Percentiles rank a stretch among this genome's conserved stretches.
These are phyloP conservation scores for Platysteira castanea DNA, from an alignment of 2,113 vertebrate genomes.

Conservation along the genomic window DNA sequence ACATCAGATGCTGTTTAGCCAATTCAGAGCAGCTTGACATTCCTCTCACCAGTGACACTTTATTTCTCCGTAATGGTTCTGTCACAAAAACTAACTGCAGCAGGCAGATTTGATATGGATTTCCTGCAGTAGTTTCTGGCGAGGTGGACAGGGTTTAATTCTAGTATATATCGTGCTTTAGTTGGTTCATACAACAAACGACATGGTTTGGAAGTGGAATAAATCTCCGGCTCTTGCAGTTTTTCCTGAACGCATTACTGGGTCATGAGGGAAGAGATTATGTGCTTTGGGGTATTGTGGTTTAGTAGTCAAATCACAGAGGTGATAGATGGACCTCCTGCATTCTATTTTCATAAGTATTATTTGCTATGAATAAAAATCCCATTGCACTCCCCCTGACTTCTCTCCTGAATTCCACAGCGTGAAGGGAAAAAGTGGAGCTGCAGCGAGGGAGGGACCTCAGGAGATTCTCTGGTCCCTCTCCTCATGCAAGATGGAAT, in stretches of 20 bases:
- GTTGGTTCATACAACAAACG: not conserved
- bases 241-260: not conserved
- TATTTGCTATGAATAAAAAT: conserved; percentile 14
- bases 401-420: not conserved
- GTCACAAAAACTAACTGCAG: conserved; percentile 55
- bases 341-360: not conserved
- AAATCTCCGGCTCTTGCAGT: not conserved
- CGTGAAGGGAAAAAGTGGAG: not conserved
- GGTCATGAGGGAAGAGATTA: not conserved
- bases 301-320: conserved; percentile 4
- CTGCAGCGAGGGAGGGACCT: not conserved
- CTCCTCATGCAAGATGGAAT: not conserved
- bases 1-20: conserved; percentile 65
- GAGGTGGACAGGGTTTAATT: conserved; percentile 44
- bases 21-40: conserved; percentile 67
- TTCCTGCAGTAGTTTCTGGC: conserved; percentile 42
- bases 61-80: conserved; percentile 57
- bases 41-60: conserved; percentile 65
- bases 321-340: not conserved
- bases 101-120: conserved; percentile 49
- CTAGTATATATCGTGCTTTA: not conserved
- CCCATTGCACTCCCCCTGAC: not conserved
- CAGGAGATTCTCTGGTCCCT: not conserved
- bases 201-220: not conserved
- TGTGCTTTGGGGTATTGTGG: not conserved